Conservation (phyloP, 1,140 invertebrate genomes). For the Rhyzopertha dominica region DNA sequence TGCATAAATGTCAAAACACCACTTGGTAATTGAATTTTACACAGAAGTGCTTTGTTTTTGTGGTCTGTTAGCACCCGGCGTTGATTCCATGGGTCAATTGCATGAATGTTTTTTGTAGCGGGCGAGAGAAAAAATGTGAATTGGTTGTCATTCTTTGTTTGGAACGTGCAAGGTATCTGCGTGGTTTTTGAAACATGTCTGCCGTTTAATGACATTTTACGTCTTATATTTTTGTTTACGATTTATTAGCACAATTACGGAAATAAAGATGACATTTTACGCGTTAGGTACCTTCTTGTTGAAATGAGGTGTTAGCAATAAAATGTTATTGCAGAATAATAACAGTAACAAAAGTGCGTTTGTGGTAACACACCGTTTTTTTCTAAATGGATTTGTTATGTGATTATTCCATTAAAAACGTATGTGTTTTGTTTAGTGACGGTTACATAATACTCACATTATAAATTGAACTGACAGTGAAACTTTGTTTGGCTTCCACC, state of each 20-base stretch:
- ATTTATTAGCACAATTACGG: not conserved
- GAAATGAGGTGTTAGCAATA: no score
- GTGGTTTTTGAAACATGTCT: constrained; percentile 29
- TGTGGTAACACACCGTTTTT: not conserved
- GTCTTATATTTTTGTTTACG: constrained; percentile 18
- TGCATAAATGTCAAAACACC: constrained; percentile 25
- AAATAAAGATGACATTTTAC: not conserved
- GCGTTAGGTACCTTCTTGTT: not conserved
- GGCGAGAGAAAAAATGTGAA: not conserved
- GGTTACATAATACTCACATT: no score
- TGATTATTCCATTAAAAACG: not conserved
- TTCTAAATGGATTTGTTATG: not conserved
- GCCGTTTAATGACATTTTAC: constrained; percentile 26
- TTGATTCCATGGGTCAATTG: not conserved
- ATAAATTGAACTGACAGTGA: not conserved
- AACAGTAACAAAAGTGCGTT: no score
- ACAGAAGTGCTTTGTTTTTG: constrained; percentile 11
- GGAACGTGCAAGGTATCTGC: not conserved
- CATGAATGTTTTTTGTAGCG: not conserved
- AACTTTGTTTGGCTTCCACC: not conserved
- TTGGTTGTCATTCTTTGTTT: constrained; percentile 9
- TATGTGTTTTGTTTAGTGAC: no score
- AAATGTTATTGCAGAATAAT: no score
- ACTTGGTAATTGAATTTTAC: constrained; percentile 4
- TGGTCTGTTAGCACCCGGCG: not conserved